Conservation (phyloP, 2,888 invertebrate genomes). For the Criorhina ranunculi region DNA sequence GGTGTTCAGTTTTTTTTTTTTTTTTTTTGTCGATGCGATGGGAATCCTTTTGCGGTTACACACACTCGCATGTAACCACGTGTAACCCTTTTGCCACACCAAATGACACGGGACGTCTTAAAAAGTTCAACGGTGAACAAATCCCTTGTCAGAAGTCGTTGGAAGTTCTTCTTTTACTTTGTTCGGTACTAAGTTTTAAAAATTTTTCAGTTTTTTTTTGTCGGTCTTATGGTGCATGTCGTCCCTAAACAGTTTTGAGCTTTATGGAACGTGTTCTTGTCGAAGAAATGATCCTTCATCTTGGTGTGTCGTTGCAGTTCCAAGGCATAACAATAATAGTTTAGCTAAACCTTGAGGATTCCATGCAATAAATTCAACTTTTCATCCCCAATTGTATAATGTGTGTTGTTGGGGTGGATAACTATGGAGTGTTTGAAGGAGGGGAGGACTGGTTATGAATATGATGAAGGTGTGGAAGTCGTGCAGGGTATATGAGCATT, state of each 20-base stretch:
- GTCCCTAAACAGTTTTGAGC: conserved; percentile 53
- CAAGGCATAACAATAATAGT: conserved; percentile 43
- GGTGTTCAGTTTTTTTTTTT: neutral
- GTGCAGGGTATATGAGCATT: too few relatives aligned
- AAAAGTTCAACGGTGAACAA: conserved; percentile 73
- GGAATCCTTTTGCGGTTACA: neutral
- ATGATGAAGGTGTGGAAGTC: too few relatives aligned
- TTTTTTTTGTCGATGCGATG: too few relatives aligned
- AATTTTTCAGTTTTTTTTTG: conserved; percentile 23
- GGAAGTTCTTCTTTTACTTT: conserved; percentile 63
- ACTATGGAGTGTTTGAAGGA: too few relatives aligned
- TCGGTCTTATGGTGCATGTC: conserved; percentile 38
- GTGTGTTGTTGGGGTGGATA: neutral
- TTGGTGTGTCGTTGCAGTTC: conserved; percentile 27
- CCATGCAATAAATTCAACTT: conserved; percentile 21
- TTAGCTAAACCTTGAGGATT: neutral
- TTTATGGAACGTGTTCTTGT: conserved; percentile 63
- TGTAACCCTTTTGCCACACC: conserved; percentile 59
- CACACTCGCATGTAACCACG: conserved; percentile 32
- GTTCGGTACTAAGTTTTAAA: conserved; percentile 47
- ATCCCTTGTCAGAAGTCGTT: conserved; percentile 70
- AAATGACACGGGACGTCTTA: conserved; percentile 61
- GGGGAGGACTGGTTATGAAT: too few relatives aligned
- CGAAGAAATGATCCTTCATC: conserved; percentile 41
- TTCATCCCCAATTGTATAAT: conserved; percentile 40